Base-by-base conservation (phyloP, 2,888 invertebrate species). In the Megaustenia siamemsis region DNA sequence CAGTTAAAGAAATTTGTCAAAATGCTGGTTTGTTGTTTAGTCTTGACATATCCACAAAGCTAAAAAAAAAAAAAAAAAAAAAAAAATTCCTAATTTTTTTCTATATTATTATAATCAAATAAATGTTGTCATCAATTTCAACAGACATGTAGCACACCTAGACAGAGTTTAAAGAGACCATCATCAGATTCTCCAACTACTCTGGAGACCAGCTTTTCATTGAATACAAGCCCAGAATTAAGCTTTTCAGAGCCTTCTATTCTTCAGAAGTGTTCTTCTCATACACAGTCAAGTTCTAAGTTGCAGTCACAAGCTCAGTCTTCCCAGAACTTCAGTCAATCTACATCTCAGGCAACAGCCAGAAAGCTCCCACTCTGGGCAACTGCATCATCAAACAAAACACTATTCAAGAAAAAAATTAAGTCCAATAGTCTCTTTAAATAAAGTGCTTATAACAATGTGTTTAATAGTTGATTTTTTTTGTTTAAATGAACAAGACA, bases 311-410 rank as follows among this genome's bases (percentile, higher is more conserved):
- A 80, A 40, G 35, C 84, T 18, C 76, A 85, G 77, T n/a, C 63
- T 18, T 35, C 43, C 49, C 86, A 87, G 49, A 85, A 45, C 15
- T 21, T 28, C 28, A 78, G 84, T 24, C 73, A 83, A 18, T 40
- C 68, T 10, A 49, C 21, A 5, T 43, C 56, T 56, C 86, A 87
- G 43, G 84, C 86, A 78, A 90, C 90, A 8, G 28, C 49, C 83
- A 87, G 90, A 35, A 92, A 91, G 86, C 86, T 92, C 18, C 92
- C 91, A 10, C 84, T 83, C 12, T 92, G 92, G 92, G 91, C 91
- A 90, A 84, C 85, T 10, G 76, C 82, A 12, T 35, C 83, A 12
- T 77, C 86, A n/a, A 84, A 86, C 38, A 89, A 89, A 83, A 89
- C 89, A n/a, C 84, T 87, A 1, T 69, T 90, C 77, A 89, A 84